Conservation (phyloP, 2,888 invertebrate genomes). For the Deilephila elpenor region DNA sequence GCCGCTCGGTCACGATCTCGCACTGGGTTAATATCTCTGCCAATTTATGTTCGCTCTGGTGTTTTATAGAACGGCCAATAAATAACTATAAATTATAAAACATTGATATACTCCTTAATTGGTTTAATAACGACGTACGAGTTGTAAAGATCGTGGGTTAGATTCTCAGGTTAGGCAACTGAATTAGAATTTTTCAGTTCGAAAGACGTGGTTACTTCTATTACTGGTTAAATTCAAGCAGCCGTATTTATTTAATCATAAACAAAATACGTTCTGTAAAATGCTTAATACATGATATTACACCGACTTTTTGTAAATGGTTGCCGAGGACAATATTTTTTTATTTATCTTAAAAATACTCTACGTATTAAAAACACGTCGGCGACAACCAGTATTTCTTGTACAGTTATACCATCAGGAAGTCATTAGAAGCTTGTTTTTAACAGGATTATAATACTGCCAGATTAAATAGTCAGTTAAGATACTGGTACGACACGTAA, state of each 20-base stretch:
- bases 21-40: conserved; percentile 1
- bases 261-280: no score
- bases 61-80: neutral
- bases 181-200: no score
- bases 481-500: neutral
- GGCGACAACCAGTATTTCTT: conserved; percentile 17
- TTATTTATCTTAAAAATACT: neutral
- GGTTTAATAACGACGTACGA: no score
- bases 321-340: no score
- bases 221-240: no score
- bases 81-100: neutral
- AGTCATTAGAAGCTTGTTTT: conserved; percentile 2
- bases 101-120: no score
- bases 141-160: no score
- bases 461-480: neutral
- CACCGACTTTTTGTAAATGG: no score
- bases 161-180: no score
- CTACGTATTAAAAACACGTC: neutral
- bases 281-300: no score
- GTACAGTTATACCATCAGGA: conserved; percentile 9
- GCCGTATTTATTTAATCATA: no score
- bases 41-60: neutral
- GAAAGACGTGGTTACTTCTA: no score
- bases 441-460: conserved; percentile 14
- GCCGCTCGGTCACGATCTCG: conserved; percentile 12